These are phyloP conservation scores for Onychomys leucogaster DNA, from an alignment of 2,797 vertebrate species.

Conservation along the genomic window DNA sequence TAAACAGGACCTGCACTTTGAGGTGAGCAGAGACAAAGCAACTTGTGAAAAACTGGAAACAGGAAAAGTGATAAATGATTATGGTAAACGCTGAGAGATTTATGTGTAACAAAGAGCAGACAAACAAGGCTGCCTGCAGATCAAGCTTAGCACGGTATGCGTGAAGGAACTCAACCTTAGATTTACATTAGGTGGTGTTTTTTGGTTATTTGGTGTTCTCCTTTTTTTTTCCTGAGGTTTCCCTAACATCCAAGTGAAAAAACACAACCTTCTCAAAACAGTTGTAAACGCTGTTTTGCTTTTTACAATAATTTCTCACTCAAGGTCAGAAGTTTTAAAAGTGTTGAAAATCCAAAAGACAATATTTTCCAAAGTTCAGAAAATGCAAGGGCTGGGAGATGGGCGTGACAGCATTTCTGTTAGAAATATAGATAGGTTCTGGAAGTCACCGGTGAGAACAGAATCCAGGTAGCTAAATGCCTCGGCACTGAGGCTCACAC, in stretches of 20 bases:
- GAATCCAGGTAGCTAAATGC: slow-evolving; percentile 58
- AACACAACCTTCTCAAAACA: slow-evolving; percentile 20
- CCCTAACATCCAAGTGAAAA: slow-evolving; percentile 65
- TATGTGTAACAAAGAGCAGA: slow-evolving; percentile 91
- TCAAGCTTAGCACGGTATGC: slow-evolving; percentile 69
- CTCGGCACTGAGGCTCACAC: slow-evolving; percentile 61
- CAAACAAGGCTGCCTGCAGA: slow-evolving; percentile 85
- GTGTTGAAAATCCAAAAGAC: slow-evolving; percentile 20
- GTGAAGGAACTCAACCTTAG: slow-evolving; percentile 62
- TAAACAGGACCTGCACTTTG: slow-evolving; percentile 92
- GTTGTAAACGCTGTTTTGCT: slow-evolving; percentile 37
- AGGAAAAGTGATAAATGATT: slow-evolving; percentile 94
- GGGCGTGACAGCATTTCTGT: not conserved
- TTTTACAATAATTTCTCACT: slow-evolving; percentile 45
- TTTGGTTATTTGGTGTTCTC: not conserved
- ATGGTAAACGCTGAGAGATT: slow-evolving; percentile 93
- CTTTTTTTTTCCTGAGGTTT: slow-evolving; percentile 44
- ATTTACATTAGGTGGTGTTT: not conserved
- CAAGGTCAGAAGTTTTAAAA: slow-evolving; percentile 3
- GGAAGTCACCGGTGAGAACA: not conserved
- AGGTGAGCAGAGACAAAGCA: slow-evolving; percentile 90
- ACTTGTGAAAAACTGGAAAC: slow-evolving; percentile 93
- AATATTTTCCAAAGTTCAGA: slow-evolving; percentile 31
- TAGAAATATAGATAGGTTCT: slow-evolving; percentile 11
- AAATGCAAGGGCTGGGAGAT: not conserved